These are phyloP conservation scores for Burhinus bistriatus DNA, from an alignment of 2,113 vertebrate genomes.

Conservation along the genomic window DNA sequence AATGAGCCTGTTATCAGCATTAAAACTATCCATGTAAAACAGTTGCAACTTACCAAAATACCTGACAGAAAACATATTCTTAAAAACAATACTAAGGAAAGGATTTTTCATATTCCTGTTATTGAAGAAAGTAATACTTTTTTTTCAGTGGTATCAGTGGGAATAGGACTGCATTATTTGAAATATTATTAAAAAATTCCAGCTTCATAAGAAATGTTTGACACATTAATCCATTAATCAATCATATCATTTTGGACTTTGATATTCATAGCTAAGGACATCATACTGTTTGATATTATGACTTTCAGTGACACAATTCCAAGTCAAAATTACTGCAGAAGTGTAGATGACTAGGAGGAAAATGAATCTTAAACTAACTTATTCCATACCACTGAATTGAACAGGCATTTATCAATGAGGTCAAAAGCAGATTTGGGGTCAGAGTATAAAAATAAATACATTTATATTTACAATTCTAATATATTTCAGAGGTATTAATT, in stretches of 20 bases:
- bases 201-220: background rate
- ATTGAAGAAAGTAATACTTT: background rate
- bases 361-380: background rate
- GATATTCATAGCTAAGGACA: background rate
- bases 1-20: background rate
- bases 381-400: background rate
- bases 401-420: background rate
- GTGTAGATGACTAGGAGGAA: background rate
- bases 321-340: background rate
- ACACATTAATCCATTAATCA: background rate
- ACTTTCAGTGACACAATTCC: background rate
- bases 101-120: background rate
- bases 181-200: background rate
- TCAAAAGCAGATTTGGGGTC: background rate
- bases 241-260: background rate
- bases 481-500: background rate
- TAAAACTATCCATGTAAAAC: background rate
- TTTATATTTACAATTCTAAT: background rate
- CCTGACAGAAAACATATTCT: background rate
- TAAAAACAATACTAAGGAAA: background rate
- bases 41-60: background rate
- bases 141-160: background rate
- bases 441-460: background rate
- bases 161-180: background rate
- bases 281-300: background rate